Percentiles rank a stretch among this genome's conserved stretches.
phyloP scores from a whole-genome alignment of 2,888 invertebrate genomes.

The Caenorhabditis japonica region DNA sequence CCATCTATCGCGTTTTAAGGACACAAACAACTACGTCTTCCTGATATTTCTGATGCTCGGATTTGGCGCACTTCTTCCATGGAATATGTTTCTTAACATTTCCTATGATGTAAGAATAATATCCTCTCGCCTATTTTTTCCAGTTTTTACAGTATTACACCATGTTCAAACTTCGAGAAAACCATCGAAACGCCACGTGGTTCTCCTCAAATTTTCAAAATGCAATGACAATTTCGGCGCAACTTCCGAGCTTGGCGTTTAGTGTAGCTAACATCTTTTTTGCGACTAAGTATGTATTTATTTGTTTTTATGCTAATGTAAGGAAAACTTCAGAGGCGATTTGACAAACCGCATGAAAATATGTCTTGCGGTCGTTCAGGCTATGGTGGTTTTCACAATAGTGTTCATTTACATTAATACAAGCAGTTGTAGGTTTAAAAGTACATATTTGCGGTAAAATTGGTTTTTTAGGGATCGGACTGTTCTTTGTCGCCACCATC shows the following conservation, averaged over 20 bases:
- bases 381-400: slow-evolving; percentile 78
- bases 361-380: slow-evolving; percentile 68
- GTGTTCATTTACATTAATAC: slow-evolving; percentile 79
- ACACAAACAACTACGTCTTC: slow-evolving; percentile 61
- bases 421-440: slow-evolving; percentile 78
- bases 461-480: slow-evolving; percentile 77
- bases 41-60: slow-evolving; percentile 92
- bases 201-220: slow-evolving; percentile 86
- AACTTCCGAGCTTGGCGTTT: slow-evolving; percentile 93
- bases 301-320: too few species aligned
- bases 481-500: slow-evolving; percentile 79
- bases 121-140: slow-evolving; percentile 27
- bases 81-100: slow-evolving; percentile 98
- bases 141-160: slow-evolving; percentile 82
- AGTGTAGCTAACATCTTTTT: slow-evolving; percentile 80
- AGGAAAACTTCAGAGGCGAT: slow-evolving; percentile 85
- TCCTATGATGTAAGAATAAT: slow-evolving; percentile 59
- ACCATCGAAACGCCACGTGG: slow-evolving; percentile 18
- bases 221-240: slow-evolving; percentile 89
- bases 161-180: slow-evolving; percentile 84
- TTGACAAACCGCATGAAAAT: slow-evolving; percentile 87
- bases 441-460: too few species aligned
- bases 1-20: too few species aligned
- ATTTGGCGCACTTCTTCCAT: slow-evolving; percentile 92
- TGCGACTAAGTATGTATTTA: slow-evolving; percentile 27